Evolutionary conservation across 2,113 vertebrate genomes (phyloP).

Genomic region (Nannobrachium achirus): DNA sequence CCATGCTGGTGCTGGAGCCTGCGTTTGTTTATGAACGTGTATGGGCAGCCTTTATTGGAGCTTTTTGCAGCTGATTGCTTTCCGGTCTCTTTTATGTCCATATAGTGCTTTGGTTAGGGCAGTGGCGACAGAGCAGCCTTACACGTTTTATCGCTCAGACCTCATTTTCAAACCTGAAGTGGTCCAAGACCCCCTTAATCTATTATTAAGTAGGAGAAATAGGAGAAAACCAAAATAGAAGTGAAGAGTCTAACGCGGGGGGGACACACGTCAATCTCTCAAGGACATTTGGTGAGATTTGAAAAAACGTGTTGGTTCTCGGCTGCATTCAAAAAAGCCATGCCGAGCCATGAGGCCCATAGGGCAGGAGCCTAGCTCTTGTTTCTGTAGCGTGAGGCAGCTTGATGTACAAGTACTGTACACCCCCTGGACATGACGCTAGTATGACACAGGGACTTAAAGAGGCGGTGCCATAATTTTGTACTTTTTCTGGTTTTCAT

Average conservation of each 20-base stretch:
- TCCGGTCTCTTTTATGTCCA: constrained; percentile 8
- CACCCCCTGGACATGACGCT: too few species aligned
- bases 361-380: too few species aligned
- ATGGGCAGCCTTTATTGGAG: constrained; percentile 31
- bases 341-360: too few species aligned
- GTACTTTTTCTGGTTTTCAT: too few species aligned
- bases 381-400: too few species aligned
- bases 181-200: constrained; percentile 47
- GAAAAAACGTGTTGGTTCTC: constrained; percentile 53
- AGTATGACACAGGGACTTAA: too few species aligned
- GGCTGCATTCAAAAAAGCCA: too few species aligned
- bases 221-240: too few species aligned
- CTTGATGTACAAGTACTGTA: too few species aligned
- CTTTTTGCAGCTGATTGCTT: constrained; percentile 44
- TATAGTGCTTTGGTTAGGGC: constrained; percentile 37
- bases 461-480: too few species aligned
- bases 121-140: constrained; percentile 45
- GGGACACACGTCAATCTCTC: constrained; percentile 10
- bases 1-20: not conserved
- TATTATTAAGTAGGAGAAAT: too few species aligned
- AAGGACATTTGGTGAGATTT: constrained; percentile 21
- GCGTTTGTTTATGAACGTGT: constrained; percentile 24
- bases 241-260: too few species aligned
- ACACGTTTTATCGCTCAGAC: constrained; percentile 69
- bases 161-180: constrained; percentile 67